A percentile compares a stretch with the other conserved stretches of the same genome.
Conservation (phyloP, 2,113 vertebrate species). For the Hystrix cristata region DNA sequence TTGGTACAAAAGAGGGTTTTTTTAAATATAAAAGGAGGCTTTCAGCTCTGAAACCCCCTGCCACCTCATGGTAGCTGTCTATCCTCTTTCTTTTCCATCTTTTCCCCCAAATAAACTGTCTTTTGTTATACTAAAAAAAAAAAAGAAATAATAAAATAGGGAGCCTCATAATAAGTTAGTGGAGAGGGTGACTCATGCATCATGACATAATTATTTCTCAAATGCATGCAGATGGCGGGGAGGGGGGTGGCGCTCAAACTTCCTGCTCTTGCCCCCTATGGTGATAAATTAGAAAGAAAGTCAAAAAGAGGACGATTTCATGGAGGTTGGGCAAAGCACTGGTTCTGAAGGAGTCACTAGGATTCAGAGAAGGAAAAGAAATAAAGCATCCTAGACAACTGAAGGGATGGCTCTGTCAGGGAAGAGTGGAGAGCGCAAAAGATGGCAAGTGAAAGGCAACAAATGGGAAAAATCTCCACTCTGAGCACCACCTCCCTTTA, state of each 20-base stretch:
- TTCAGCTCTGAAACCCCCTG: no score
- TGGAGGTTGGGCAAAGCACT: neutral
- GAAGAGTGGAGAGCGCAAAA: neutral
- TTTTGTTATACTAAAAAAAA: no score
- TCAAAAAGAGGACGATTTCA: neutral
- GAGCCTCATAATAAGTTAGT: neutral
- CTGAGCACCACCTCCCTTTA: neutral
- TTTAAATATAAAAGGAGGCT: no score
- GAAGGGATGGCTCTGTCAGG: neutral
- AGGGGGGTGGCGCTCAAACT: neutral
- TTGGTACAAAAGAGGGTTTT: neutral
- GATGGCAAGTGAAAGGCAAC: neutral
- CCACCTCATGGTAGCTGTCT: no score
- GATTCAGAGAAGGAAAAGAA: constrained; percentile 21
- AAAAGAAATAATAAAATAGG: neutral
- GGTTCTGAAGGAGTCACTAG: neutral
- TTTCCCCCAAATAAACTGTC: no score
- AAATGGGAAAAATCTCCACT: neutral
- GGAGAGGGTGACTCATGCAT: neutral
- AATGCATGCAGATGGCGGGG: neutral
- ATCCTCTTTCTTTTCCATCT: no score
- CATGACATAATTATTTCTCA: neutral
- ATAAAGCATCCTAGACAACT: neutral
- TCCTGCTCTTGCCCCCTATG: neutral
- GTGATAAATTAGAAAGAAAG: neutral